Base-by-base conservation (phyloP, 2,113 vertebrate species). In the Syngnathus scovelli region DNA sequence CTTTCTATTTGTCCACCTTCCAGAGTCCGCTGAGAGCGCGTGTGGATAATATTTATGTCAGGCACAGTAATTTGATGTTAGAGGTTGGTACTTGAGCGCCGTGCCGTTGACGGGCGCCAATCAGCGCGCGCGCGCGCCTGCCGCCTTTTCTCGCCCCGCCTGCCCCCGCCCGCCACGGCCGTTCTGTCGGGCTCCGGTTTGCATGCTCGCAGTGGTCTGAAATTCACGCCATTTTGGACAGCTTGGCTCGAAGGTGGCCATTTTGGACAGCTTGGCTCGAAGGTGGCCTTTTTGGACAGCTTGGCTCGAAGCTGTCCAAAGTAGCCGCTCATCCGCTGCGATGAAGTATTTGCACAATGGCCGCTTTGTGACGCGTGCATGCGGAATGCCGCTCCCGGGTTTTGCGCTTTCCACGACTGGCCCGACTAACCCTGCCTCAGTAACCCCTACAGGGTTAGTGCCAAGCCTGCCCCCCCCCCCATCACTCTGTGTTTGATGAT, bases 41-140 rank as follows among this genome's bases (percentile, higher is more conserved):
- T 89, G 96, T 94, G 92, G 95, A 96, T 92, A 98, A 96, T 97
- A 98, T 99, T 93, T 99, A 99, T 98, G 95, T 99, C 94, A 98
- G 96, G 94, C 96, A 98, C 96, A 98, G 97, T 96, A 99, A 99
- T 98, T 96, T 99, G 98, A 99, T 99, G 97, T 97, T 99, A 95
- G 97, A 98, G 97, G 97, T 99, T 98, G 92, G 97, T 99, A 99
- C 80, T 86, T 58, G 13, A 77, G 82, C 70, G 52, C 79, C 71
- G 59, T 51, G 61, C 21, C 6, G 16, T 80, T 75, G 82, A 86
- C 85, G 80, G 87, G 79, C 54, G 71, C 76, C 56, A 68, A 83
- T 62, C 81, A 79, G 55, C 67, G 79, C 71, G 75, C 86, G 81
- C 75, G 69, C 66, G 74, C 85, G 79, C 70, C 36, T 78, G 72